These are phyloP conservation scores for Spheniscus humboldti DNA, from an alignment of 2,797 vertebrate species.

Conservation along the genomic window DNA sequence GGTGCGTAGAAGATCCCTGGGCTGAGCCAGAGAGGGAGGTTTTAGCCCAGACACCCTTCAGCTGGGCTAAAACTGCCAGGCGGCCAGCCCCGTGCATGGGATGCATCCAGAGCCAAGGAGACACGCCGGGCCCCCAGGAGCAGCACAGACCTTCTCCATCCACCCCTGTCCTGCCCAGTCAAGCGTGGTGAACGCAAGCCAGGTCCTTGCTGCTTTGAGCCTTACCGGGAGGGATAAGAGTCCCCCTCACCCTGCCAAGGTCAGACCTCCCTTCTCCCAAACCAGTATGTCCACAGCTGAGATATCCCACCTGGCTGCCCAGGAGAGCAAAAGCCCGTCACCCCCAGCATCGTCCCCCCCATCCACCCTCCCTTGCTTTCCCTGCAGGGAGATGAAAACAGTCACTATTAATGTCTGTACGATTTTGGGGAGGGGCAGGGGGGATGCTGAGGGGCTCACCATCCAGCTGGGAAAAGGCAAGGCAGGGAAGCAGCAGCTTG, in stretches of 20 bases:
- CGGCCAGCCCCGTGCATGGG: not conserved
- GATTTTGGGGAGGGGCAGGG: not conserved
- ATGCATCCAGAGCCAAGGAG: not conserved
- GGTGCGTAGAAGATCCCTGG: not conserved
- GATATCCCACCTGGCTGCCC: not conserved
- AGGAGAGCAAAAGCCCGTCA: not conserved
- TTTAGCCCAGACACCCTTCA: not conserved
- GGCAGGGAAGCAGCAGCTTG: slow-evolving; percentile 41
- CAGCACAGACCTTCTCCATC: slow-evolving; percentile 69
- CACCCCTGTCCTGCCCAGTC: not conserved
- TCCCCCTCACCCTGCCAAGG: not conserved
- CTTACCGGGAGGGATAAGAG: rapidly evolving
- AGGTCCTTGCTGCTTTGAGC: not conserved
- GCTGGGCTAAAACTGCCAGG: not conserved
- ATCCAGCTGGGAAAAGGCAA: slow-evolving; percentile 72
- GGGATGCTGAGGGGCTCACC: not conserved
- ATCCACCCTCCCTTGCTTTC: not conserved
- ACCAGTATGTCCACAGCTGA: not conserved
- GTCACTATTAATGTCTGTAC: not conserved
- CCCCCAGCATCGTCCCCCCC: not conserved
- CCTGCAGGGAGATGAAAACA: not conserved
- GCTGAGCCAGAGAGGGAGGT: not conserved
- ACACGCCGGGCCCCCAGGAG: slow-evolving; percentile 74
- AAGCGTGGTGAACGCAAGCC: not conserved
- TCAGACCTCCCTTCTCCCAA: not conserved